Base-by-base conservation (phyloP, 2,888 invertebrate species). In the Encarsia formosa region DNA sequence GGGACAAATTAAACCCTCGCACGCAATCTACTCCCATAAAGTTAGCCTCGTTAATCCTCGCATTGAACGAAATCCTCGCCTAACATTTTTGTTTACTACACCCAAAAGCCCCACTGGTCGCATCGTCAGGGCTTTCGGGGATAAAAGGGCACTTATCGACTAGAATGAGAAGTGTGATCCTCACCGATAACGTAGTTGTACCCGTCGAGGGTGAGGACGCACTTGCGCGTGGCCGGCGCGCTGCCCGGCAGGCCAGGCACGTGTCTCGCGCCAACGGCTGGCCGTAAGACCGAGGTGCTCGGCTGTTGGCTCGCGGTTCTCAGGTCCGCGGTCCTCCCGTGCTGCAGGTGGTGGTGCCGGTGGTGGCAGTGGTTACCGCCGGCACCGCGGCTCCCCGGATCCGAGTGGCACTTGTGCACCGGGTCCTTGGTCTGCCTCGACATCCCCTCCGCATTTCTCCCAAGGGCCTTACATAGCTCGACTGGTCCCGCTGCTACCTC, bases 141-240 rank as follows among this genome's bases (percentile, higher is more conserved):
- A n/a, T n/a, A n/a, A n/a, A n/a, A n/a, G n/a, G n/a, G n/a, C n/a
- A n/a, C n/a, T n/a, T n/a, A n/a, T n/a, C n/a, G n/a, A n/a, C n/a
- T n/a, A n/a, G n/a, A n/a, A n/a, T n/a, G n/a, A n/a, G n/a, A n/a
- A n/a, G n/a, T n/a, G n/a, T 18, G 22, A 1, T 18, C 78, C 86
- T 84, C 76, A 90, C 91, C 90, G 78, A 91, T 91, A 65, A 90
- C 88, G 76, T 91, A 91, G 59, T 87, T 88, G 77, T 89, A 90
- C 65, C 90, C 90, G 73, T 90, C 90, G 62, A 91, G 79, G 40
- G 88, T 88, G 60, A 90, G 83, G 58, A 90, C 86, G 77, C 90
- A 91, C 76, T 87, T 87, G 68, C 86, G 80, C 20, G 86, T 80
- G 55, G 82, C 82, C 18, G 34, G 38, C 18, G 16, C 24, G 42